phyloP scores from a whole-genome alignment of 2,888 invertebrate species.

The Plebejus argus region DNA sequence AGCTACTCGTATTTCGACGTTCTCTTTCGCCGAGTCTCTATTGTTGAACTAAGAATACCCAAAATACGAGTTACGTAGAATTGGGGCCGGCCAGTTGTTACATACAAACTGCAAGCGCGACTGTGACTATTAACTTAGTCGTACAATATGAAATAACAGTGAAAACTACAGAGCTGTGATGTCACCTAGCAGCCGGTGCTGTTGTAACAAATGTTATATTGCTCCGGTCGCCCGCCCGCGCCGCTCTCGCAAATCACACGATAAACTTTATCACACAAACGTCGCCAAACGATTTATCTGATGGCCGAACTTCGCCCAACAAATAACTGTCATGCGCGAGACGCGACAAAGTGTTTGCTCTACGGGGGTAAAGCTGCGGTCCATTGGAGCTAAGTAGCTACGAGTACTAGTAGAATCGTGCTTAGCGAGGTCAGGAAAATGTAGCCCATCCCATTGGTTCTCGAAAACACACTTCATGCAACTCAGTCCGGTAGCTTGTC shows the following conservation, averaged over 20 bases:
- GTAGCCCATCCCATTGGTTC: too few relatives aligned
- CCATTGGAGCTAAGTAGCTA: background rate
- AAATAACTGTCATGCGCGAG: background rate
- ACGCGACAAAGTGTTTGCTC: background rate
- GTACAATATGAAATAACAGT: background rate
- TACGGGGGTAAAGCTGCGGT: background rate
- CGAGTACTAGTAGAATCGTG: too few relatives aligned
- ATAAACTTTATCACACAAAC: constrained; percentile 14
- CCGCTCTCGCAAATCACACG: background rate
- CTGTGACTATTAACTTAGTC: background rate
- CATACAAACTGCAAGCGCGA: background rate
- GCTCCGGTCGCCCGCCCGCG: background rate
- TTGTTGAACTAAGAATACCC: background rate
- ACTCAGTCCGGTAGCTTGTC: too few relatives aligned
- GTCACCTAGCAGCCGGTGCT: background rate
- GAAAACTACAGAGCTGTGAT: background rate
- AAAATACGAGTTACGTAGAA: background rate
- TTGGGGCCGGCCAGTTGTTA: background rate
- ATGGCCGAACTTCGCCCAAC: background rate
- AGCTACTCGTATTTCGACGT: background rate
- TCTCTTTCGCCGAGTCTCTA: background rate
- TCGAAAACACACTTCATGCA: too few relatives aligned
- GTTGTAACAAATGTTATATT: background rate
- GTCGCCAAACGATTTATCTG: constrained; percentile 9
- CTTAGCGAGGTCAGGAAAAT: too few relatives aligned